Evolutionary conservation across 2,888 invertebrate species (phyloP).

Genomic region (Dysmachus trigonus): DNA sequence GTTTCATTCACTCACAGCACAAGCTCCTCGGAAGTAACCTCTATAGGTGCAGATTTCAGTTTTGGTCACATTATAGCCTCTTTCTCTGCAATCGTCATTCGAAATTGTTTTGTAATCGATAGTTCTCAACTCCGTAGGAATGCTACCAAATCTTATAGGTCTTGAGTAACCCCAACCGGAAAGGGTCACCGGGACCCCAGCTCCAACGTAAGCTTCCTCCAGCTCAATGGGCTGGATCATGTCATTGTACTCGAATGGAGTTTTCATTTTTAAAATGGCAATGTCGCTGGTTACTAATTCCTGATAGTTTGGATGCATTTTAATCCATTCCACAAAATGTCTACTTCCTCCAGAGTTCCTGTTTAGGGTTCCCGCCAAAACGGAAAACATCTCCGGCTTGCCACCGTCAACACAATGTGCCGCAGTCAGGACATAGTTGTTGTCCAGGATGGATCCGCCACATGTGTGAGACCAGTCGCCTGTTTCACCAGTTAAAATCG

Average conservation of each 20-base stretch:
- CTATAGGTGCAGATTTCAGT: conserved; percentile 61
- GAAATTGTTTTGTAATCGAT: conserved; percentile 58
- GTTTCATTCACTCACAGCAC: conserved; percentile 48
- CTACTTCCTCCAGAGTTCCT: conserved; percentile 53
- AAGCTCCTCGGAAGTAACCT: conserved; percentile 56
- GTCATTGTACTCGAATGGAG: conserved; percentile 55
- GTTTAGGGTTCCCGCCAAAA: conserved; percentile 50
- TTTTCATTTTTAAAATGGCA: conserved; percentile 59
- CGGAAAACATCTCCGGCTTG: conserved; percentile 52
- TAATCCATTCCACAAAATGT: conserved; percentile 56
- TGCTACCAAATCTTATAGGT: conserved; percentile 55
- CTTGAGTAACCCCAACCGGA: conserved; percentile 62
- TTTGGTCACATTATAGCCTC: conserved; percentile 57
- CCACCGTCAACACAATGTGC: conserved; percentile 62
- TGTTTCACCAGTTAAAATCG: conserved; percentile 51
- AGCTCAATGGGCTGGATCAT: conserved; percentile 64
- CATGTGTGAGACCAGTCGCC: conserved; percentile 60
- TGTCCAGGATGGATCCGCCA: conserved; percentile 60
- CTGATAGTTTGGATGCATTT: conserved; percentile 60
- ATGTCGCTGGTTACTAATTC: conserved; percentile 61
- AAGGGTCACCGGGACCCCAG: conserved; percentile 56
- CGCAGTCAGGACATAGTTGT: conserved; percentile 61
- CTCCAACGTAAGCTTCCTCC: conserved; percentile 56
- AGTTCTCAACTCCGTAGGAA: conserved; percentile 58
- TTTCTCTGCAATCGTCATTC: conserved; percentile 57